These are phyloP conservation scores for Scaptomyza tumidula DNA, from an alignment of 2,888 invertebrate species.

Conservation along the genomic window DNA sequence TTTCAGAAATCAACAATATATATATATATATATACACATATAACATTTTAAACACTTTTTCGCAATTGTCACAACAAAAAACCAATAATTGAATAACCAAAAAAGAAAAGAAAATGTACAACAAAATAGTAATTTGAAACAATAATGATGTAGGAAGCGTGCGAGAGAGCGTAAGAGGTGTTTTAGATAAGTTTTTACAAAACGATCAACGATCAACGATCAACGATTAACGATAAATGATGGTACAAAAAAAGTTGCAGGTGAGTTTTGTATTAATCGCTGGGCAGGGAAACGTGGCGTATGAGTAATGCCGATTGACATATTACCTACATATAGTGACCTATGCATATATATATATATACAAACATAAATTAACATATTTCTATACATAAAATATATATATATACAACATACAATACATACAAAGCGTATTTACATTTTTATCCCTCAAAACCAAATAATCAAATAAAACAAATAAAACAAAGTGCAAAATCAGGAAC, in stretches of 20 bases:
- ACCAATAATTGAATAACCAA: not conserved
- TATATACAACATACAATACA: conserved; percentile 61
- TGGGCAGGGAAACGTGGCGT: conserved; percentile 35
- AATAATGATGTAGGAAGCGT: conserved; percentile 18
- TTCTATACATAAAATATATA: conserved; percentile 27
- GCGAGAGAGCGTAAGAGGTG: not conserved
- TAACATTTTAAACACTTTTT: conserved; percentile 1
- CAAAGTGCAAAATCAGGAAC: no score
- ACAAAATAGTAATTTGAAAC: conserved; percentile 15
- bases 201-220: conserved; percentile 30
- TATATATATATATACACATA: not conserved
- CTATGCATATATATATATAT: conserved; percentile 31
- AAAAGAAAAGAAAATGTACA: conserved; percentile 4
- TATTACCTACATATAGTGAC: conserved; percentile 48
- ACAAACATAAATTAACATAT: conserved; percentile 25
- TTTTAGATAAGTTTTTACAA: conserved; percentile 3
- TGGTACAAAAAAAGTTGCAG: conserved; percentile 40
- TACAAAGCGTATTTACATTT: conserved; percentile 48
- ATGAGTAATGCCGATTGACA: conserved; percentile 35
- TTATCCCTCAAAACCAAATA: conserved; percentile 19
- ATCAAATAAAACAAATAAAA: not conserved
- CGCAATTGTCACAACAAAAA: conserved; percentile 6
- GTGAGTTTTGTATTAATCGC: conserved; percentile 53
- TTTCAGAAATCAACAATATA: conserved; percentile 27
- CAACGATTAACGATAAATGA: conserved; percentile 1